Conservation (phyloP, 2,113 vertebrate species). For the Andinoacara biseriatus region DNA sequence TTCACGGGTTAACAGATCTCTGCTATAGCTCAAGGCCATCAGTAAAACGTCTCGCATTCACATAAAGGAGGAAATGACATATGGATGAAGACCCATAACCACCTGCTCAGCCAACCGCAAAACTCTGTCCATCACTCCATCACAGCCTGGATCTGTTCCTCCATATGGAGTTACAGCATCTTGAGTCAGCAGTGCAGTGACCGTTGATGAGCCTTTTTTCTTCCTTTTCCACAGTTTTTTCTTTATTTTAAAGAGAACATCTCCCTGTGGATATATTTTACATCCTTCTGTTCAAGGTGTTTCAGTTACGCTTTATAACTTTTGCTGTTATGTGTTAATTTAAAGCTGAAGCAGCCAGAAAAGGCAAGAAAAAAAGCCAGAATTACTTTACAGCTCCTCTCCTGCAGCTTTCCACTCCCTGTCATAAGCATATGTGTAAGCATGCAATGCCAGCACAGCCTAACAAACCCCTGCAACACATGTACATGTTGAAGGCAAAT, state of each 20-base stretch:
- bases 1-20: not conserved
- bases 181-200: conserved; percentile 35
- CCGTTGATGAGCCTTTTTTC: conserved; percentile 1
- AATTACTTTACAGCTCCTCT: not conserved
- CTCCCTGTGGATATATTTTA: not conserved
- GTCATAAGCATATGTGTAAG: not conserved
- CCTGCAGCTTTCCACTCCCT: not conserved
- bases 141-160: not conserved
- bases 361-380: not conserved
- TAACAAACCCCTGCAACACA: not conserved
- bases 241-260: not conserved
- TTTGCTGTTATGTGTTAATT: conserved; percentile 12
- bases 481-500: not conserved
- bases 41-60: conserved; percentile 12
- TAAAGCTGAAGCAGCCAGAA: not conserved
- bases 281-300: not conserved
- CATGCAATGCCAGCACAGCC: not conserved
- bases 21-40: conserved; percentile 17
- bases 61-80: conserved; percentile 34
- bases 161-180: conserved; percentile 10
- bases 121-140: conserved; percentile 31
- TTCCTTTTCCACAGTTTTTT: not conserved
- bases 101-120: conserved; percentile 12
- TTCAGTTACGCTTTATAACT: conserved; percentile 9
- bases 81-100: conserved; percentile 35